Base-by-base conservation (phyloP, 2,113 vertebrate genomes). In the Neoarius graeffei region DNA sequence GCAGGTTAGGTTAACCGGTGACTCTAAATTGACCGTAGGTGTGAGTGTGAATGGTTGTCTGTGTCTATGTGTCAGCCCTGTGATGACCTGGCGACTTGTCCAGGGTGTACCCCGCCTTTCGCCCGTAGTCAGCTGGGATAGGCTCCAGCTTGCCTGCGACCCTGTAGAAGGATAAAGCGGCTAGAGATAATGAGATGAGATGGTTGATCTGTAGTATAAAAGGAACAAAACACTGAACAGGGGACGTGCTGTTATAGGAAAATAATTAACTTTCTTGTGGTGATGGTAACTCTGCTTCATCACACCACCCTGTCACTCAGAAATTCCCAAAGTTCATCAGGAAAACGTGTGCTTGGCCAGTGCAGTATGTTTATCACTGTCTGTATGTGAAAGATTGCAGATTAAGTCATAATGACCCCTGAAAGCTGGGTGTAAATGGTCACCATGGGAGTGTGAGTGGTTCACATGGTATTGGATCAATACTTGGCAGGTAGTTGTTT, bases 401-500 rank as follows among this genome's bases (percentile, higher is more conserved):
- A 3, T 17, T 17, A 19, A 57, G 14, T 52, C 23, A 25, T 77
- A 77, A 77, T 52, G 48, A 10, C 19, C 8, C 48, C 74, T 52
- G 48, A 52, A 77, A 25, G 74, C 74, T 13, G 42, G 74, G 20
- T 77, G 48, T 23, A 77, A 77, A 77, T 27, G 0, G 23, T 52
- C 74, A 6, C 23, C 4, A 23, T 56, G n/a, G 76, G 25, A 56
- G 25, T 17, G 13, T n/a, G 14, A 30, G 77, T 0, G 54, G 19
- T 30, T 81, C 77, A 81, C 15, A 27, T 1, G 54, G 54, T 27
- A 56, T 56, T n/a, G 15, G 52, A 56, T 80, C 50, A 17, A 15
- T 80, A 80, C n/a, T n/a, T 56, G 42, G 73, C 73, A 76, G 73
- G 19, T 76, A 23, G 73, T 8, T 50, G 73, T 76, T 76, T 76